These are phyloP conservation scores for Ciona savignyi DNA, from an alignment of 23 tunicate genomes.

Conservation along the genomic window DNA sequence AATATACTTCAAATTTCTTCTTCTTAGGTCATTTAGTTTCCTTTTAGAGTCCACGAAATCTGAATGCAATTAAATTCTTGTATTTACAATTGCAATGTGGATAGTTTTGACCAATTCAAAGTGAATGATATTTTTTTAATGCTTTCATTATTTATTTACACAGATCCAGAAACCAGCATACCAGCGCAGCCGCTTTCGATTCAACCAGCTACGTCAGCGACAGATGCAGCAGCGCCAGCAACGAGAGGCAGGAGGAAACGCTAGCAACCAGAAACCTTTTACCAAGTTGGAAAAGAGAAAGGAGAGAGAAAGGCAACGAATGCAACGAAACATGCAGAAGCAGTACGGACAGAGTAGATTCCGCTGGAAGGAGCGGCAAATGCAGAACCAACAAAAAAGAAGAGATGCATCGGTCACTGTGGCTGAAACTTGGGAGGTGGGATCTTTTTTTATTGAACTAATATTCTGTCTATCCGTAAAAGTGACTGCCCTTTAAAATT, in stretches of 20 bases:
- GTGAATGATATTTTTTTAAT: background rate
- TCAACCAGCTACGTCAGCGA: slow-evolving; percentile 69
- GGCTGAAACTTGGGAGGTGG: slow-evolving; percentile 91
- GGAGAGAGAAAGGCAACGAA: slow-evolving; percentile 75
- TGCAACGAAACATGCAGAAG: slow-evolving; percentile 89
- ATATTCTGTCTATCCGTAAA: slow-evolving; percentile 72
- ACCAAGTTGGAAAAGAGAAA: slow-evolving; percentile 84
- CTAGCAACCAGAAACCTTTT: slow-evolving; percentile 36
- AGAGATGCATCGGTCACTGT: slow-evolving; percentile 95
- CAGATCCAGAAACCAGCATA: slow-evolving; percentile 80
- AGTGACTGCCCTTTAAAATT: slow-evolving; percentile 68
- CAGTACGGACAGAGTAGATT: slow-evolving; percentile 87
- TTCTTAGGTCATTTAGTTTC: too few species aligned
- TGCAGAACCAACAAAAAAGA: slow-evolving; percentile 75
- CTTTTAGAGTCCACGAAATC: too few species aligned
- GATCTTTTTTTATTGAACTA: too few species aligned
- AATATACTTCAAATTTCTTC: too few species aligned
- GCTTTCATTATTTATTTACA: too few species aligned
- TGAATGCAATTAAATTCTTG: too few species aligned
- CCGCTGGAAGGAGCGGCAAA: slow-evolving; percentile 61
- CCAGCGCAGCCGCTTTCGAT: slow-evolving; percentile 74
- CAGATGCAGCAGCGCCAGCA: slow-evolving; percentile 74
- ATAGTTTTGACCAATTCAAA: too few species aligned
- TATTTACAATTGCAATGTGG: too few species aligned
- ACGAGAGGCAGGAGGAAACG: slow-evolving; percentile 45